Conservation (phyloP, 1,140 invertebrate genomes). For the Euwallacea fornicatus region DNA sequence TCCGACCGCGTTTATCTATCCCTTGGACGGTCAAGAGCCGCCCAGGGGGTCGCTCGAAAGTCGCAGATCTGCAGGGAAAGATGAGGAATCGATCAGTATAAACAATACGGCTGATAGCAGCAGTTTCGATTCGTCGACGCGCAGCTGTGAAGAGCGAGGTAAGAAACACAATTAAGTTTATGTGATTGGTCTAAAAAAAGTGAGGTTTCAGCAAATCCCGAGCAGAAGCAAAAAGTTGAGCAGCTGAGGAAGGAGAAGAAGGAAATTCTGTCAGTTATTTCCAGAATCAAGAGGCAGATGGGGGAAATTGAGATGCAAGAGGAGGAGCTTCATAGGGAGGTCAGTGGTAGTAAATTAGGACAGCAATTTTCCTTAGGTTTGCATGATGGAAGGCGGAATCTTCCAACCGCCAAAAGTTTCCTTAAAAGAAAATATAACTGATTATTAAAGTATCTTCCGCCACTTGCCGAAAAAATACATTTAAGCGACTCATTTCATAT, state of each 20-base stretch:
- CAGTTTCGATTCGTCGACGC: slow-evolving; percentile 6
- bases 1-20: slow-evolving; percentile 47
- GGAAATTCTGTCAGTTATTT: slow-evolving; percentile 60
- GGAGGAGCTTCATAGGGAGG: slow-evolving; percentile 81
- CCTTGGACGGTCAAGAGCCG: slow-evolving; percentile 39
- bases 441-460: no score
- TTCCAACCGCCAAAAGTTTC: no score
- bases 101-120: slow-evolving; percentile 17
- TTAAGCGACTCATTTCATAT: no score
- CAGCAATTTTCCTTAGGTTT: not conserved
- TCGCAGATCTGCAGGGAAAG: slow-evolving; percentile 13
- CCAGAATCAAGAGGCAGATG: slow-evolving; percentile 72
- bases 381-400: no score
- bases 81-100: slow-evolving; percentile 11
- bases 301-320: slow-evolving; percentile 79
- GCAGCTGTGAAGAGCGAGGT: no score
- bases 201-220: not conserved
- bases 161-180: no score
- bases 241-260: slow-evolving; percentile 61
- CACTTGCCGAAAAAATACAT: no score
- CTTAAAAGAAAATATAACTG: no score
- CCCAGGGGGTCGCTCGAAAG: slow-evolving; percentile 3
- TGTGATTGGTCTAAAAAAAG: not conserved
- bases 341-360: slow-evolving; percentile 51
- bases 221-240: slow-evolving; percentile 49